phyloP scores from a whole-genome alignment of 2,797 vertebrate genomes.

The Pantherophis alleghaniensis region DNA sequence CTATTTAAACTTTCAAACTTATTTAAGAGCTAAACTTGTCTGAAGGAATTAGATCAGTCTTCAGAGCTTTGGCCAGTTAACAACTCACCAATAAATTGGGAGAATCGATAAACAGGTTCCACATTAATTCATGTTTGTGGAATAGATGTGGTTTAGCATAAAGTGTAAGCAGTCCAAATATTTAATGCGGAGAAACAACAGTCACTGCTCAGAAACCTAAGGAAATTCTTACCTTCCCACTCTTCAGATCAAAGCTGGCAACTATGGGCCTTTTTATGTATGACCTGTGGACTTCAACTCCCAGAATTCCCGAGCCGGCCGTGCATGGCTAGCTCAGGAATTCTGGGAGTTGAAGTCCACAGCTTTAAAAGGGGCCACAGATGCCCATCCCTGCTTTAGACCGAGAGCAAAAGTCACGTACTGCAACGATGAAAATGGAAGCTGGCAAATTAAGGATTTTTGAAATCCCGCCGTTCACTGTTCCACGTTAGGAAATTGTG shows the following conservation, averaged over 20 bases:
- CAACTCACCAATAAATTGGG: background rate
- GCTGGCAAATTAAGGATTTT: background rate
- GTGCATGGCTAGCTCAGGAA: background rate
- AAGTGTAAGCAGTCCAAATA: background rate
- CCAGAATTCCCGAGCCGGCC: background rate
- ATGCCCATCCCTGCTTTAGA: background rate
- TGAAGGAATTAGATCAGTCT: background rate
- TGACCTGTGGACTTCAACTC: background rate
- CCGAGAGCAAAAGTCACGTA: background rate
- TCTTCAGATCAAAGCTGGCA: background rate
- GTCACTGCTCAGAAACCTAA: background rate
- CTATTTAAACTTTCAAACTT: background rate
- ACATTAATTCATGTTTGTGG: background rate
- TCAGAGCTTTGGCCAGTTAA: background rate
- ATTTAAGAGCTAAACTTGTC: background rate
- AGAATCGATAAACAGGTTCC: background rate
- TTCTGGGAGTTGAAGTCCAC: background rate
- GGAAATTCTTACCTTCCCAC: background rate
- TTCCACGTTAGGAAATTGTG: background rate
- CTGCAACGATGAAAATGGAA: background rate
- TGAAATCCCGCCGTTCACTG: background rate
- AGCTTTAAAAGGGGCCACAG: background rate
- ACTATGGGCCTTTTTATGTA: background rate
- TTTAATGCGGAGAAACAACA: background rate
- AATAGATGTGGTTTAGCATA: background rate